Base-by-base conservation (phyloP, 1,140 invertebrate genomes). In the Aphidius ervi region DNA sequence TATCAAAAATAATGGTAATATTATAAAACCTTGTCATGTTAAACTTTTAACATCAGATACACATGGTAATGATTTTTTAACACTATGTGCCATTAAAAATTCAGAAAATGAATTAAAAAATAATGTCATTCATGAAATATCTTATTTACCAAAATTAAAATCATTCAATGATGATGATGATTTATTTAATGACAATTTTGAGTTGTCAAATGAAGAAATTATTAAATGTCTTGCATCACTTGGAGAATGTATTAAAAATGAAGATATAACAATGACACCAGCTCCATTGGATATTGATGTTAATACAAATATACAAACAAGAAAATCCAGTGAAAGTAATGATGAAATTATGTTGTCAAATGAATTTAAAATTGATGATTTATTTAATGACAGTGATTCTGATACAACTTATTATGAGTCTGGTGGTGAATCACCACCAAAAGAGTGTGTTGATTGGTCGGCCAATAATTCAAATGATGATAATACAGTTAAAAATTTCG, bases 41-140 rank as follows among this genome's bases (percentile, higher is more conserved):
- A 74, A 75, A 61, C 56, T 80, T 8, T 52, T 79, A 10, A 68
- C 63, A 10, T 70, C 65, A 5, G 77, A 80, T 55, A 67, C 64
- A 7, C 68, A 71, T 16, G 68, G 70, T 2, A 40, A 72, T 7
- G 74, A 80, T 23, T 80, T 80, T 64, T 55, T 80, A 10, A 80
- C 75, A 0, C 50, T 71, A 0, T 77, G 71, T 7, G 59, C 76
- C 10, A 71, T 79, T 48, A 69, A 66, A 42, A 65, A 63, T 56
- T 77, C 77, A 0, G 58, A 69, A 56, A 62, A 56, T 9, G 64
- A 73, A 6, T 48, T 42, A 42, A 5, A 39, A 9, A 42, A 54
- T 47, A 31, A 46, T 49, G 8, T 40, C n/a, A 7, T 55, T n/a
- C 56, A 56, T 43, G 9, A 55, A 46, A 52, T 63, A 2, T 53